phyloP scores from a whole-genome alignment of 1,140 invertebrate genomes.

The Bombus cullumanus region DNA sequence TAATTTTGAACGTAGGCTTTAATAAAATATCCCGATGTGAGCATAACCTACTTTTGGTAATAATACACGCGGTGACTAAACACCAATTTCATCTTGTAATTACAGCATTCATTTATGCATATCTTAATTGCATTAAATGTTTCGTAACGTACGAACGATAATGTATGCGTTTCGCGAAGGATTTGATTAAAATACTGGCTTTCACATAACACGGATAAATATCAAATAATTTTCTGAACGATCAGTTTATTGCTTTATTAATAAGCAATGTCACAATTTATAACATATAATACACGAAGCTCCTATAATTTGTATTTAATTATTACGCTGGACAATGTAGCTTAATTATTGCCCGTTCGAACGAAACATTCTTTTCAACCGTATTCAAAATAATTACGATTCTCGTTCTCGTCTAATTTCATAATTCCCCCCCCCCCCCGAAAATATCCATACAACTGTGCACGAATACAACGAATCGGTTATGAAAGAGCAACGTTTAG shows the following conservation, averaged over 20 bases:
- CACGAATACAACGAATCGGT: no score
- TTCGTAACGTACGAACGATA: not conserved
- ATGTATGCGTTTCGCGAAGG: no score
- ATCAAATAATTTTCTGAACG: not conserved
- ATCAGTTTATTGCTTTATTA: slow-evolving; percentile 31
- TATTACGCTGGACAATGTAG: not conserved
- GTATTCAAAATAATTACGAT: not conserved
- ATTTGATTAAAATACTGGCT: not conserved
- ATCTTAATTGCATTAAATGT: no score
- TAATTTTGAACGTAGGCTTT: no score
- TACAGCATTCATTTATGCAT: no score
- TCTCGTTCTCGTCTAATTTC: not conserved
- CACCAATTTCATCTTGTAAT: no score
- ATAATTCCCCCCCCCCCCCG: no score
- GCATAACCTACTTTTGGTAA: no score
- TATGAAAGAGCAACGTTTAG: not conserved
- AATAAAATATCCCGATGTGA: no score
- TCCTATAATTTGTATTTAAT: slow-evolving; percentile 6
- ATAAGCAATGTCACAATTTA: slow-evolving; percentile 11
- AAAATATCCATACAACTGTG: not conserved
- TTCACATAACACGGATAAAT: no score
- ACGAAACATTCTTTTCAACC: not conserved
- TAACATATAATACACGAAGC: not conserved
- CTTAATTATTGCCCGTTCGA: not conserved
- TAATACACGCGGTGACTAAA: no score